Conservation (phyloP, 2,113 vertebrate genomes). For the Megaceryle maxima region DNA sequence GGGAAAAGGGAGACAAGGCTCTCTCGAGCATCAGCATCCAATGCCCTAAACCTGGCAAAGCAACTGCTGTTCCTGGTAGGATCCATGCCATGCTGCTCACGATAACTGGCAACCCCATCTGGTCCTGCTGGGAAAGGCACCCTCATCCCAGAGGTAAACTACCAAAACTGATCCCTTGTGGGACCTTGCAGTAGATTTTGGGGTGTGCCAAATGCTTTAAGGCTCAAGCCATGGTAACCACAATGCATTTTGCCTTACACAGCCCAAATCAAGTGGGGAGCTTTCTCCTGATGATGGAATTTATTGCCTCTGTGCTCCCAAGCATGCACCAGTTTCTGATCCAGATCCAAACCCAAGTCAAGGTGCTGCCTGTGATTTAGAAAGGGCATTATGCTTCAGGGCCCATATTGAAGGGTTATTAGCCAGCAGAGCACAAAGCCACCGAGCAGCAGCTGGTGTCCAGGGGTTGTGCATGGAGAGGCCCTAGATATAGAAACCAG, state of each 20-base stretch:
- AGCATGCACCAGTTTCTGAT: constrained; percentile 27
- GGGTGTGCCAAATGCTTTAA: background rate
- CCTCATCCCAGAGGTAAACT: background rate
- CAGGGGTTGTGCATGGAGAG: background rate
- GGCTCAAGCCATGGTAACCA: background rate
- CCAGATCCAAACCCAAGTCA: constrained; percentile 19
- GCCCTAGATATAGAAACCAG: background rate
- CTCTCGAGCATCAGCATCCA: background rate
- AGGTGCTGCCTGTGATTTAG: constrained; percentile 36
- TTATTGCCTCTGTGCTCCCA: background rate
- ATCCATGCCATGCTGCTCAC: background rate
- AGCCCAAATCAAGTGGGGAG: background rate
- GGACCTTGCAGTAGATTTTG: background rate
- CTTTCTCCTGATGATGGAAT: background rate
- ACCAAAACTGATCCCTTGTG: background rate
- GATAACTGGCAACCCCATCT: background rate
- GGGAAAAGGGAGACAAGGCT: rapidly evolving
- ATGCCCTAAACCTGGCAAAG: background rate
- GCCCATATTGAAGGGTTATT: background rate
- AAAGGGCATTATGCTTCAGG: constrained; percentile 1
- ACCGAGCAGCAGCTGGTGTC: background rate
- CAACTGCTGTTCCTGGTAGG: rapidly evolving
- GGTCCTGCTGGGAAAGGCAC: background rate
- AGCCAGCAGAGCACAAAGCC: background rate
- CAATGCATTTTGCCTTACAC: background rate